Percentiles rank a stretch among this genome's conserved stretches.
These are phyloP conservation scores for Recurvirostra avosetta DNA, from an alignment of 2,113 vertebrate species.

Conservation along the genomic window DNA sequence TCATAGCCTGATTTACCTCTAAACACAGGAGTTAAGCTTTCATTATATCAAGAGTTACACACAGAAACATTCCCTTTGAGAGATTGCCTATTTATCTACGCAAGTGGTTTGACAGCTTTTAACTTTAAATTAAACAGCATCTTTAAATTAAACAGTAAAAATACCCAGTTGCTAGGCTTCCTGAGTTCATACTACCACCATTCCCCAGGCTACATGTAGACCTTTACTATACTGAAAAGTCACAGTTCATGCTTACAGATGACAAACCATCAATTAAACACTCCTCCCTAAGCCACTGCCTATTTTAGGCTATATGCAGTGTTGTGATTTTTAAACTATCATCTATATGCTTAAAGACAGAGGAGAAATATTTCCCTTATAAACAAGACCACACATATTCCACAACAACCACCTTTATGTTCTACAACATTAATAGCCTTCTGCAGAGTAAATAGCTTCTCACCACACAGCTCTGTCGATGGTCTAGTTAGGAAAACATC, in stretches of 20 bases:
- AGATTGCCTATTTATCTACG: not conserved
- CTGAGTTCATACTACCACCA: not conserved
- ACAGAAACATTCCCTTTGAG: not conserved
- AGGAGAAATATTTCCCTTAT: not conserved
- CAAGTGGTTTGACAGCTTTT: not conserved
- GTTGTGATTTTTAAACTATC: not conserved
- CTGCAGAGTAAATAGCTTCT: not conserved
- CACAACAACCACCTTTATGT: not conserved
- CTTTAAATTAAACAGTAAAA: not conserved
- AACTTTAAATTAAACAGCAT: not conserved
- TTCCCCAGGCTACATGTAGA: not conserved
- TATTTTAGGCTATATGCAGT: not conserved
- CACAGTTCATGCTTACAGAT: not conserved
- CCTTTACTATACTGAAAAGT: not conserved
- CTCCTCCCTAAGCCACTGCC: not conserved
- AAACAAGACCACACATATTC: not conserved
- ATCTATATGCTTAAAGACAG: not conserved
- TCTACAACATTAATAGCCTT: not conserved
- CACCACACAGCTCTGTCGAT: not conserved
- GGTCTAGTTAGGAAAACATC: not conserved
- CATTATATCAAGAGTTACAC: not conserved
- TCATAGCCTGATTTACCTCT: not conserved
- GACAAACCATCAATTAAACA: not conserved
- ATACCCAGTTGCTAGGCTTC: not conserved
- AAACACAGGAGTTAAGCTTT: not conserved